These are phyloP conservation scores for Colletes gigas DNA, from an alignment of 1,140 invertebrate genomes.

Conservation along the genomic window DNA sequence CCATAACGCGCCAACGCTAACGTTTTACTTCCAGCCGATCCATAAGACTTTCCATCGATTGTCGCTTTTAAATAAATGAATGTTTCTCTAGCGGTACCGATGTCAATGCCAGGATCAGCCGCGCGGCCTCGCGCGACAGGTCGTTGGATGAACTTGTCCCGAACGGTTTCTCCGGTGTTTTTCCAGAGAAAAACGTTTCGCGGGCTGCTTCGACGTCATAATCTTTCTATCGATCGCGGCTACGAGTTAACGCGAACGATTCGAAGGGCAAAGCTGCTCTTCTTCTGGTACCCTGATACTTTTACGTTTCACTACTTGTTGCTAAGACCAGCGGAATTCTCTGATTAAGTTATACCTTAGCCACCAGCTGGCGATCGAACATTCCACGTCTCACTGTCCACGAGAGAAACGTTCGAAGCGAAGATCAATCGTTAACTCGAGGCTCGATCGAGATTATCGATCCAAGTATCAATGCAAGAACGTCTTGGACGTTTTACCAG, in stretches of 20 bases:
- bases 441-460: no score
- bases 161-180: not conserved
- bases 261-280: not conserved
- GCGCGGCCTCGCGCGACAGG: not conserved
- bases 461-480: no score
- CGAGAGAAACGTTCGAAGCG: no score
- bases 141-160: not conserved
- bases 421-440: no score
- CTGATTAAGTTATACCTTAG: no score
- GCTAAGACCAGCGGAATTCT: not conserved
- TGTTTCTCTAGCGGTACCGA: not conserved
- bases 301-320: not conserved
- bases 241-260: not conserved
- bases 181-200: not conserved
- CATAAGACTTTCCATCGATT: constrained; percentile 50
- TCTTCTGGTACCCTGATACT: not conserved
- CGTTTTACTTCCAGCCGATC: constrained; percentile 28
- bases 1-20: not conserved
- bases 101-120: constrained; percentile 34
- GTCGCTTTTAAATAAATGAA: constrained; percentile 51
- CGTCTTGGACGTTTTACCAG: no score
- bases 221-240: constrained; percentile 22
- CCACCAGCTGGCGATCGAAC: no score
- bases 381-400: no score
- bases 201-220: not conserved